phyloP scores from a whole-genome alignment of 1,140 invertebrate species.

The Triops cancriformis region DNA sequence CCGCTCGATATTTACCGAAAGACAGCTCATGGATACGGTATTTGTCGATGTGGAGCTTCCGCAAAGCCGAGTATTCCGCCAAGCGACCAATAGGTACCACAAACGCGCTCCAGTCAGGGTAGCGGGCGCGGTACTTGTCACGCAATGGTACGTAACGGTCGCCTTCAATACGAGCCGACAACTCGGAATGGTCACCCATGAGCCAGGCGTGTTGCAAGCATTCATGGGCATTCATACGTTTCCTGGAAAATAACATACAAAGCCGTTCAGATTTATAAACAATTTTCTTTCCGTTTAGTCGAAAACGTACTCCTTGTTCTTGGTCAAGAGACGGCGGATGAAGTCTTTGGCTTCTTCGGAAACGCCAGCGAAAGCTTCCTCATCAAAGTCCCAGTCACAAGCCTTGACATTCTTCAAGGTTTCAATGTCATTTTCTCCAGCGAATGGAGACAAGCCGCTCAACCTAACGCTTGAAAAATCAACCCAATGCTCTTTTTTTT shows the following conservation, averaged over 20 bases:
- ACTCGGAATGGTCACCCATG: conserved; percentile 65
- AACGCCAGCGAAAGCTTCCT: conserved; percentile 81
- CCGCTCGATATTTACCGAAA: conserved; percentile 66
- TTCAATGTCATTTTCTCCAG: conserved; percentile 96
- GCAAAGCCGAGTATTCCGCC: conserved; percentile 93
- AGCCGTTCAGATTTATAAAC: conserved; percentile 11
- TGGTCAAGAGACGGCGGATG: conserved; percentile 81
- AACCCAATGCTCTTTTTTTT: not conserved
- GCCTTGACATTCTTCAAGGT: conserved; percentile 96
- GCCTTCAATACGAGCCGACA: conserved; percentile 62
- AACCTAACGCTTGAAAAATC: conserved; percentile 49
- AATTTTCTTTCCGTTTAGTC: not conserved
- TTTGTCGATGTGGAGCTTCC: conserved; percentile 91
- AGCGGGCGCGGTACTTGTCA: conserved; percentile 73
- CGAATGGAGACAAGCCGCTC: conserved; percentile 95
- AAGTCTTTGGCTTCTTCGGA: conserved; percentile 98
- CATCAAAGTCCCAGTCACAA: conserved; percentile 98
- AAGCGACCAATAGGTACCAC: conserved; percentile 87
- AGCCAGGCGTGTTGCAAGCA: conserved; percentile 93
- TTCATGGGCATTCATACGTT: conserved; percentile 96
- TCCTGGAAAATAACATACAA: conserved; percentile 49
- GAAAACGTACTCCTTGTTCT: conserved; percentile 75
- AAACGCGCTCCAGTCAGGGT: conserved; percentile 85
- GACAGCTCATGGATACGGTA: conserved; percentile 92
- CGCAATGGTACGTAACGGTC: conserved; percentile 77